A percentile compares a stretch with the other conserved stretches of the same genome.
These are phyloP conservation scores for Acrobasis repandana DNA, from an alignment of 2,888 invertebrate genomes.

Conservation along the genomic window DNA sequence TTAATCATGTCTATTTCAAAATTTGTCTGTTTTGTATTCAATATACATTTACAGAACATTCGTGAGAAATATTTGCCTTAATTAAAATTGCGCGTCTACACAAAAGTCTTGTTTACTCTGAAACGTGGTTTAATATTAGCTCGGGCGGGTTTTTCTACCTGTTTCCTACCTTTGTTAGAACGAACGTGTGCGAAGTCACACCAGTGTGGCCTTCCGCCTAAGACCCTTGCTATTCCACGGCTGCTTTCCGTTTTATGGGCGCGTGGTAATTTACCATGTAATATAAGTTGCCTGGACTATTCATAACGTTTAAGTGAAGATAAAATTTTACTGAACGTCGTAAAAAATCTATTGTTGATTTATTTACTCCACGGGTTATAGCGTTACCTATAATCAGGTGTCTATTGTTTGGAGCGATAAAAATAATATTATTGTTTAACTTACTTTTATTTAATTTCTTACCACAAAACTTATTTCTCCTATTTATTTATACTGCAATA, in stretches of 20 bases:
- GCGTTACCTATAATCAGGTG: neutral
- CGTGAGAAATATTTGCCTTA: constrained; percentile 56
- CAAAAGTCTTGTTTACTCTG: constrained; percentile 57
- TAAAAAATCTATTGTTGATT: constrained; percentile 18
- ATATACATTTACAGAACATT: constrained; percentile 31
- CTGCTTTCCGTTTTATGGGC: constrained; percentile 53
- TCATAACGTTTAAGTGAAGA: constrained; percentile 18
- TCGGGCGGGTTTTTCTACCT: constrained; percentile 65
- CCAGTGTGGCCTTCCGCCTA: constrained; percentile 46
- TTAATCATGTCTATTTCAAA: constrained; percentile 34
- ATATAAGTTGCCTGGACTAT: constrained; percentile 28
- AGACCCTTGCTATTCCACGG: constrained; percentile 58
- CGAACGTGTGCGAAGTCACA: constrained; percentile 70
- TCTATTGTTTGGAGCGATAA: constrained; percentile 5
- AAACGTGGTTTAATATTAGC: constrained; percentile 60
- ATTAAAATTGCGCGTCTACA: constrained; percentile 58
- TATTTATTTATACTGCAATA: too few relatives aligned
- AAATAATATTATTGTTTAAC: neutral
- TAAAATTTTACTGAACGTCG: constrained; percentile 21
- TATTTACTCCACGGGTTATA: neutral
- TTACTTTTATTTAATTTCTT: too few relatives aligned
- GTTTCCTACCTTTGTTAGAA: constrained; percentile 62
- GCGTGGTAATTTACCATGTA: constrained; percentile 41
- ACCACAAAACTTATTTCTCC: too few relatives aligned
- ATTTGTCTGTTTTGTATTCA: constrained; percentile 49